phyloP scores from a whole-genome alignment of 2,113 vertebrate species.

The Lycaon pictus region DNA sequence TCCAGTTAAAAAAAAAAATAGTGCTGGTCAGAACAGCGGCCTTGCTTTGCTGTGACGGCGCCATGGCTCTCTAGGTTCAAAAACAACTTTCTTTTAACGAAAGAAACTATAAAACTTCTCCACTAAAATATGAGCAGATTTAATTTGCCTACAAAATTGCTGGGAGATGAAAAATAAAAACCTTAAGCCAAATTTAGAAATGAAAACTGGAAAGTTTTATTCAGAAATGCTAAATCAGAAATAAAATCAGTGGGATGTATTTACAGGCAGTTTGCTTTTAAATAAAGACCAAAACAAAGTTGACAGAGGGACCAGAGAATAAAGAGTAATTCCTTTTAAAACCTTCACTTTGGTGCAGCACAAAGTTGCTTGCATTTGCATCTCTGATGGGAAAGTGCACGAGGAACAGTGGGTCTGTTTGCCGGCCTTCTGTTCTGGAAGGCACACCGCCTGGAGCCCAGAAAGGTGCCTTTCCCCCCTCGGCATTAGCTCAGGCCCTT shows the following conservation, averaged over 20 bases:
- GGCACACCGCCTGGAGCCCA: background rate
- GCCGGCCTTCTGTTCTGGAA: background rate
- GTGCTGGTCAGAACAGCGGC: background rate
- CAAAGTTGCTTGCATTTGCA: rapidly evolving
- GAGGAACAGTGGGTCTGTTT: rapidly evolving
- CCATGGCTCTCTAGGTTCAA: background rate
- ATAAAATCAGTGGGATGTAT: background rate
- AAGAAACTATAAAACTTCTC: background rate
- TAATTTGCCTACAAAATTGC: background rate
- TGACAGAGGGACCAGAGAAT: background rate
- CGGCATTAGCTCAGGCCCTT: background rate
- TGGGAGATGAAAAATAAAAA: constrained; percentile 30
- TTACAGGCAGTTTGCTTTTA: constrained; percentile 32
- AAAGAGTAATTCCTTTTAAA: background rate
- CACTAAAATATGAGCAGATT: background rate
- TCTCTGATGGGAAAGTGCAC: rapidly evolving
- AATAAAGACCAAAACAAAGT: background rate
- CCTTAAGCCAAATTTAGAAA: constrained; percentile 32
- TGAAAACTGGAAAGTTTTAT: constrained; percentile 4
- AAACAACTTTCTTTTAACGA: background rate
- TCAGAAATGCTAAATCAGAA: constrained; percentile 28
- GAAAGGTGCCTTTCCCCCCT: background rate
- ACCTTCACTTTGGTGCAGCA: rapidly evolving
- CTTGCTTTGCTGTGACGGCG: rapidly evolving
- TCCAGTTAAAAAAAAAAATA: background rate